Percentiles rank a stretch among this genome's conserved stretches.
Evolutionary conservation across 2,888 invertebrate species (phyloP).

Genomic region (Stramonita haemastoma): DNA sequence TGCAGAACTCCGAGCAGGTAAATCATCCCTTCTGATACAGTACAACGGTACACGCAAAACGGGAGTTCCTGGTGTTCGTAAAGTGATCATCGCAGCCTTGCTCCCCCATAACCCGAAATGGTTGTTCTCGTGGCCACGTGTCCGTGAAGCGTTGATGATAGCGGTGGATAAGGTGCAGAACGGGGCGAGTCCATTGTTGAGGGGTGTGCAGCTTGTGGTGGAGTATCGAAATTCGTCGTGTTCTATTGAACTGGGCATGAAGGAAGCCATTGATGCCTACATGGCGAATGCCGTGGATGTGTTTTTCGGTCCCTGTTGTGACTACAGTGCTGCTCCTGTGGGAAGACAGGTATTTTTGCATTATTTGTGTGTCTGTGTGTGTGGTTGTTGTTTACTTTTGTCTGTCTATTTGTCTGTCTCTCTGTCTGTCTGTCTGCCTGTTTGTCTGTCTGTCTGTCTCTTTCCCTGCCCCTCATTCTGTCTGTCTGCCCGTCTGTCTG

Average conservation of each 20-base stretch:
- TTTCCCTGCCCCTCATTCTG: too few relatives aligned
- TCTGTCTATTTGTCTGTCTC: too few relatives aligned
- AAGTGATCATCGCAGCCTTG: slow-evolving; percentile 61
- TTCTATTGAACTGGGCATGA: slow-evolving; percentile 67
- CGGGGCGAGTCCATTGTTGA: slow-evolving; percentile 31
- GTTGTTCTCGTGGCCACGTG: slow-evolving; percentile 65
- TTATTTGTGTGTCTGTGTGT: slow-evolving; percentile 25
- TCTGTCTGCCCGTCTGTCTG: too few relatives aligned
- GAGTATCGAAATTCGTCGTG: slow-evolving; percentile 63
- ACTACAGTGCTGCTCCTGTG: slow-evolving; percentile 89
- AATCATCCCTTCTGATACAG: neutral
- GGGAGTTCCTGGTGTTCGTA: neutral
- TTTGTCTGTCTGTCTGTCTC: neutral
- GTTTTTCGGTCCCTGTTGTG: slow-evolving; percentile 74
- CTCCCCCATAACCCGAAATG: slow-evolving; percentile 59
- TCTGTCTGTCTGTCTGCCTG: neutral
- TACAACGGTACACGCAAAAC: neutral
- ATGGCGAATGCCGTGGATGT: slow-evolving; percentile 65
- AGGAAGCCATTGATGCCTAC: slow-evolving; percentile 70
- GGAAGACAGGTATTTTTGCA: slow-evolving; percentile 82
- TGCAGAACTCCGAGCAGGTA: neutral
- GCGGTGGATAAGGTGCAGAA: slow-evolving; percentile 63
- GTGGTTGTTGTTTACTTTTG: too few relatives aligned
- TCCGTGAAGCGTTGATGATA: slow-evolving; percentile 71
- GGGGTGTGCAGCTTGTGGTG: slow-evolving; percentile 48